Evolutionary conservation across 2,888 invertebrate species (phyloP).

Genomic region (Limnephilus auricula): DNA sequence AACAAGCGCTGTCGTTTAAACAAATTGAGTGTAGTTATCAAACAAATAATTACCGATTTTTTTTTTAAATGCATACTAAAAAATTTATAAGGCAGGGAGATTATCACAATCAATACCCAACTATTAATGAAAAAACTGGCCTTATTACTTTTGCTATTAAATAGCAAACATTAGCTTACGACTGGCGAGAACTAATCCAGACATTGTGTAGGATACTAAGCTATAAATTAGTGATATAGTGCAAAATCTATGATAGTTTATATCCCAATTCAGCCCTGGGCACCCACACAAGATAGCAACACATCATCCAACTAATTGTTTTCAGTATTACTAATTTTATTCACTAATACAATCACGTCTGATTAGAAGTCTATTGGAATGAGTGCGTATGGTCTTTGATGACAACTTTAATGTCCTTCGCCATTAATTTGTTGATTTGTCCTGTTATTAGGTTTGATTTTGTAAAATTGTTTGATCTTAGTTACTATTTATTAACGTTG

Average conservation of each 20-base stretch:
- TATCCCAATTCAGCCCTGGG: neutral
- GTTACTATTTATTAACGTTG: neutral
- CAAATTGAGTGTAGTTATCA: no score
- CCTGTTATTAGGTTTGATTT: neutral
- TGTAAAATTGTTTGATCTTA: neutral
- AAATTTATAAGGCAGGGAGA: neutral
- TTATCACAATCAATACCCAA: neutral
- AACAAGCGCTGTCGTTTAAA: no score
- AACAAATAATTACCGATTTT: no score
- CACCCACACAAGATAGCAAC: conserved; percentile 5
- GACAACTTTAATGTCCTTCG: neutral
- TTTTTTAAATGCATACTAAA: neutral
- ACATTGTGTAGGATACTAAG: neutral
- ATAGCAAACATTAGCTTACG: neutral
- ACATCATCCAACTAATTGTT: conserved; percentile 18
- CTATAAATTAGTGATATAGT: neutral
- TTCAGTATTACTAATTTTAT: neutral
- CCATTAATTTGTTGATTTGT: neutral
- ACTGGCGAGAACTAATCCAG: neutral
- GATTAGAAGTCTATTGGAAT: neutral
- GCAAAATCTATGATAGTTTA: neutral
- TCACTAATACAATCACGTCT: neutral
- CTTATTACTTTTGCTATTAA: neutral
- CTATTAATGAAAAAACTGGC: neutral
- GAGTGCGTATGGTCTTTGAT: neutral